phyloP scores from a whole-genome alignment of 2,888 invertebrate species.

The Parasteatoda lunata region DNA sequence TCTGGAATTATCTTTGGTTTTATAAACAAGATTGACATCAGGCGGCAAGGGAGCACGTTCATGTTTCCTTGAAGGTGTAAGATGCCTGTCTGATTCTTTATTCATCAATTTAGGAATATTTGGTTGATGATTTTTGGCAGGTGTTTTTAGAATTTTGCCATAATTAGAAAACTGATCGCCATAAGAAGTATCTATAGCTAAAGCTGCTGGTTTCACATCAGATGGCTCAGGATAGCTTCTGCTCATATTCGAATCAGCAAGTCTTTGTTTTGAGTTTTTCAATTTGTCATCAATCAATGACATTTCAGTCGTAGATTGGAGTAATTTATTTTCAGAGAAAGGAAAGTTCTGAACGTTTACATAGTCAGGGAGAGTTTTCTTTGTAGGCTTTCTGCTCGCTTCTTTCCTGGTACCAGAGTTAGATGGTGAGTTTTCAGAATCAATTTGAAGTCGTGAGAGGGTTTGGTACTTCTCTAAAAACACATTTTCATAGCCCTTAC shows the following conservation, averaged over 20 bases:
- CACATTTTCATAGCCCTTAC: conserved; percentile 44
- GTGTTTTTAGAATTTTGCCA: conserved; percentile 38
- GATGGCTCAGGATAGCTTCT: conserved; percentile 11
- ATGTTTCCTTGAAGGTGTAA: conserved; percentile 39
- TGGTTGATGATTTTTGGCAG: conserved; percentile 4
- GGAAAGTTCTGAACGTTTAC: conserved; percentile 27
- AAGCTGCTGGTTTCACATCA: background rate
- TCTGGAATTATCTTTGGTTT: background rate
- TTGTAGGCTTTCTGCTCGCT: background rate
- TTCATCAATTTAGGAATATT: background rate
- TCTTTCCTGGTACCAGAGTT: background rate
- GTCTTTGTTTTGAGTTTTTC: background rate
- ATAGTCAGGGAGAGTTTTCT: conserved; percentile 29
- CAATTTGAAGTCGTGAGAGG: conserved; percentile 42
- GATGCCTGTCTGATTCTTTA: conserved; percentile 8
- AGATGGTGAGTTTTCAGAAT: background rate
- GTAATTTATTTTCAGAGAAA: background rate
- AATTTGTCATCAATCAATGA: too few relatives aligned
- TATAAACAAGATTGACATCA: background rate
- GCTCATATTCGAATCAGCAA: conserved; percentile 3
- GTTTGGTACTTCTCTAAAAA: conserved; percentile 57
- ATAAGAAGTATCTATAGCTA: background rate
- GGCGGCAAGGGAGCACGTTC: conserved; percentile 55
- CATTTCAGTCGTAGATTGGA: too few relatives aligned
- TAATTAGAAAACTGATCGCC: conserved; percentile 26